Percentiles rank a stretch among this genome's conserved stretches.
Conservation (phyloP, 1,140 invertebrate genomes). For the Teleopsis dalmanni region DNA sequence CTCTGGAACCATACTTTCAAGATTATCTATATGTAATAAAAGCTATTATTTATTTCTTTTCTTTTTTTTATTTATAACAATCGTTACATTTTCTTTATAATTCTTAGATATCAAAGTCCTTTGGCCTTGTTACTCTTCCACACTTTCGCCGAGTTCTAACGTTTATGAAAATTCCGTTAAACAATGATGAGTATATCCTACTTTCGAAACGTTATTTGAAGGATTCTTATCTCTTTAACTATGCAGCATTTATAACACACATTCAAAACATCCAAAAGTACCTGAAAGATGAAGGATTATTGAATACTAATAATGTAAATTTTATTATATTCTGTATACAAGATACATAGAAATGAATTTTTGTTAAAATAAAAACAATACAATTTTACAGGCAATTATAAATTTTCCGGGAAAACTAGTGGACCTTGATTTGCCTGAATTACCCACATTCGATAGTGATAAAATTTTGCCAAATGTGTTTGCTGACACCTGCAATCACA, state of each 20-base stretch:
- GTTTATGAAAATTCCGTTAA: conserved; percentile 56
- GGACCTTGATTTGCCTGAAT: conserved; percentile 56
- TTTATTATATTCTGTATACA: background rate
- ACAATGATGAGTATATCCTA: conserved; percentile 58
- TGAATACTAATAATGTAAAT: conserved; percentile 29
- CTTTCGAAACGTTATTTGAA: conserved; percentile 61
- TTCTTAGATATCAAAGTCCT: conserved; percentile 56
- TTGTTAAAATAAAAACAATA: background rate
- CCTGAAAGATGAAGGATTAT: conserved; percentile 21
- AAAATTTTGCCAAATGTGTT: conserved; percentile 23
- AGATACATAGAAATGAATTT: background rate
- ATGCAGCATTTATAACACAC: conserved; percentile 59
- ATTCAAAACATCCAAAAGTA: conserved; percentile 50
- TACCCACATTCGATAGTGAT: conserved; percentile 51
- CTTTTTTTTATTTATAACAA: background rate
- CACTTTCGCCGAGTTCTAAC: conserved; percentile 63
- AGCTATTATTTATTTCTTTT: background rate
- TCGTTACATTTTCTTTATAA: no score
- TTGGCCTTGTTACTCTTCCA: conserved; percentile 58
- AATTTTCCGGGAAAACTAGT: conserved; percentile 56
- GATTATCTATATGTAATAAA: conserved; percentile 59
- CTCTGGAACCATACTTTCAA: conserved; percentile 63
- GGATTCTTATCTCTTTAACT: conserved; percentile 62
- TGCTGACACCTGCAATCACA: conserved; percentile 31
- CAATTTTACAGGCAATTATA: conserved; percentile 43